A percentile compares a stretch with the other conserved stretches of the same genome.
These are phyloP conservation scores for Erythrocercus mccallii DNA, from an alignment of 2,113 vertebrate species.

Conservation along the genomic window DNA sequence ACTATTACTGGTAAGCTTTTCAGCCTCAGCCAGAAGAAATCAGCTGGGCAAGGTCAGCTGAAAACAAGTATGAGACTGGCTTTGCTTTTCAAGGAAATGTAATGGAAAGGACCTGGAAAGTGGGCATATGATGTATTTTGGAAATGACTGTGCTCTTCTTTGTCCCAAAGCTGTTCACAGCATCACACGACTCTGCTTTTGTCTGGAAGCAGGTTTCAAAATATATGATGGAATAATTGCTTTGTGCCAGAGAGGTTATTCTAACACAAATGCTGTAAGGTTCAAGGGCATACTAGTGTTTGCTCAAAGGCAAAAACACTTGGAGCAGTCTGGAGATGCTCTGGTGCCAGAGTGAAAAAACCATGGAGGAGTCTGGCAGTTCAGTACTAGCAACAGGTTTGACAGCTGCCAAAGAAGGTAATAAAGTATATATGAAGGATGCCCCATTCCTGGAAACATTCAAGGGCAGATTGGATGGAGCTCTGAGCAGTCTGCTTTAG, in stretches of 20 bases:
- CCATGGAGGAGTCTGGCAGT: accelerated
- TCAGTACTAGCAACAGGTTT: background rate
- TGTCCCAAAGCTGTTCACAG: background rate
- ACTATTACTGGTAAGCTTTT: background rate
- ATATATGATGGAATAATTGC: background rate
- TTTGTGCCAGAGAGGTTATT: background rate
- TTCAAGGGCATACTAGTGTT: background rate
- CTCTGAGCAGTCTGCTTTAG: background rate
- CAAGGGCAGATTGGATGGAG: background rate
- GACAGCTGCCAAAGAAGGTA: background rate
- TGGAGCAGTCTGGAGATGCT: background rate
- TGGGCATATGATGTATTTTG: background rate
- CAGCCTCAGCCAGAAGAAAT: background rate
- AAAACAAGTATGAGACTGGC: background rate
- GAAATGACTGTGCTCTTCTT: background rate
- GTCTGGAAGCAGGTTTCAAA: background rate
- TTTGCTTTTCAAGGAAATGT: background rate
- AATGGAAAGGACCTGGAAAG: background rate
- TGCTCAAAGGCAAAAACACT: background rate
- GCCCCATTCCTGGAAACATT: background rate
- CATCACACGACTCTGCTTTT: background rate
- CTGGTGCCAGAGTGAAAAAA: background rate
- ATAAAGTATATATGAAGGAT: background rate
- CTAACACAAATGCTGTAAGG: background rate
- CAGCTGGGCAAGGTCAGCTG: background rate